Evolutionary conservation across 1,140 invertebrate genomes (phyloP).

Genomic region (Linepithema humile): DNA sequence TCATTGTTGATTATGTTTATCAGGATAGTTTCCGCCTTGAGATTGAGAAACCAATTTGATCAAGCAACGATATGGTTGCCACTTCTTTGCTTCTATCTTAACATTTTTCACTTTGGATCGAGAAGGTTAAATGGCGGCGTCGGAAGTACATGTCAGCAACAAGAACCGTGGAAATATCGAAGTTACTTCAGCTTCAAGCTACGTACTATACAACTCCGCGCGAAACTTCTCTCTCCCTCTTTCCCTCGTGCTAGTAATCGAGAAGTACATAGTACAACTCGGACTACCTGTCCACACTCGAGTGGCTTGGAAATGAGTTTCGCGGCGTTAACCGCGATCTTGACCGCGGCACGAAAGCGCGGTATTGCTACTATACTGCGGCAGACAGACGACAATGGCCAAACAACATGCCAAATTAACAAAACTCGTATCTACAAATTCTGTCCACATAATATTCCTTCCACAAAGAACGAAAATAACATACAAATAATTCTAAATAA

Average conservation of each 20-base stretch:
- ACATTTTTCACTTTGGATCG: conserved; percentile 41
- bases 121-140: conserved; percentile 18
- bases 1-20: background rate
- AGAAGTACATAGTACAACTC: conserved; percentile 40
- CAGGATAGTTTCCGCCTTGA: background rate
- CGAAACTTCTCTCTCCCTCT: conserved; percentile 5
- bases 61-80: background rate
- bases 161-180: conserved; percentile 47
- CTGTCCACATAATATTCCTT: background rate
- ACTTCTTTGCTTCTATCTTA: background rate
- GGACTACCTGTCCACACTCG: conserved; percentile 43
- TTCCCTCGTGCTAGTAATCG: conserved; percentile 31
- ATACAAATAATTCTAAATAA: background rate
- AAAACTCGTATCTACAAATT: conserved; percentile 11
- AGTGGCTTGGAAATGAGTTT: conserved; percentile 52
- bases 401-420: conserved; percentile 30
- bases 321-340: conserved; percentile 53
- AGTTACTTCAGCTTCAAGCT: conserved; percentile 43
- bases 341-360: conserved; percentile 40
- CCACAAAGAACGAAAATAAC: background rate
- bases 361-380: conserved; percentile 13
- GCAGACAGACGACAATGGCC: conserved; percentile 2
- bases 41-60: background rate
- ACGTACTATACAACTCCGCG: background rate
- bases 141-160: conserved; percentile 38